Conservation (phyloP, 2,888 invertebrate genomes). For the Luperina nickerlii region DNA sequence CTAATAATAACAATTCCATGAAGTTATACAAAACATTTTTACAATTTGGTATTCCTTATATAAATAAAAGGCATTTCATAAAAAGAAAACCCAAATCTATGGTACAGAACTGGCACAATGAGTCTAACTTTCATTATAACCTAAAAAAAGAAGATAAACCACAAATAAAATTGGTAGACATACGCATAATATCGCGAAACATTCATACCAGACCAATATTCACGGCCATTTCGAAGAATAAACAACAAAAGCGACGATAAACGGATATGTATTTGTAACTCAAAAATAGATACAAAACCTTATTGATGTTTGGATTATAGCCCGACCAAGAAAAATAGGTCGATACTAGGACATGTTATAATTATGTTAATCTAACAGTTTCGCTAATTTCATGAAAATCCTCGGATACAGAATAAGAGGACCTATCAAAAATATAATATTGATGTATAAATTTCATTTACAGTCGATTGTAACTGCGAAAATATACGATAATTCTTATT, state of each 20-base stretch:
- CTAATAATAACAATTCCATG: background rate
- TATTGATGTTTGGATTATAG: conserved; percentile 82
- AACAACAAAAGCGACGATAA: conserved; percentile 28
- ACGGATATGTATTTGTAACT: conserved; percentile 49
- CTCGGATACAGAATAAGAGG: background rate
- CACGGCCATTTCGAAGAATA: conserved; percentile 25
- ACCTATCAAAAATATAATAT: background rate
- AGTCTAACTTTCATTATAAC: conserved; percentile 58
- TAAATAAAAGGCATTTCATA: background rate
- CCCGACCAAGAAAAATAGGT: conserved; percentile 67
- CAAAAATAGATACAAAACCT: conserved; percentile 65
- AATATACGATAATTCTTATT: conserved; percentile 18
- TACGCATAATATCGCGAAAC: conserved; percentile 13
- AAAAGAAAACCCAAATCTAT: conserved; percentile 9
- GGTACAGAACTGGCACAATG: conserved; percentile 20
- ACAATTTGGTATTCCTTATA: background rate
- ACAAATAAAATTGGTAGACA: background rate
- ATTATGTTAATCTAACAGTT: background rate
- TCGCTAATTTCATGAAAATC: background rate
- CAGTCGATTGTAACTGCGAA: background rate
- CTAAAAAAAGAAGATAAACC: conserved; percentile 36
- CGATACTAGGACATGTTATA: conserved; percentile 4
- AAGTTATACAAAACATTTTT: background rate
- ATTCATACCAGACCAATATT: background rate
- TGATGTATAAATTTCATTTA: background rate